These are phyloP conservation scores for Centropus bengalensis DNA, from an alignment of 2,113 vertebrate genomes.

Conservation along the genomic window DNA sequence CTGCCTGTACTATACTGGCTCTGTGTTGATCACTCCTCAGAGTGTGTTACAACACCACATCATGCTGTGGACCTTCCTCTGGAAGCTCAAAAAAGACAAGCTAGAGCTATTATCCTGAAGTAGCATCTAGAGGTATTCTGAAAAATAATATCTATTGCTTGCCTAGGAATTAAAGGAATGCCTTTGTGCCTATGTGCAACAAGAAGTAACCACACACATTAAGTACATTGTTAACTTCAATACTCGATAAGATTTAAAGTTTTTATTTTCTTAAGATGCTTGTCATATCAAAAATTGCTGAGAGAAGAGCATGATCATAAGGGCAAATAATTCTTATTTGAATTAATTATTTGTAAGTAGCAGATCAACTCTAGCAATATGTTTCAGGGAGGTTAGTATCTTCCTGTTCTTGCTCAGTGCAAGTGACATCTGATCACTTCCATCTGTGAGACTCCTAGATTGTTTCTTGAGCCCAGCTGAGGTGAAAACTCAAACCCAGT, in stretches of 20 bases:
- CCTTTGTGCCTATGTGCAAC: neutral
- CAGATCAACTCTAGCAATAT: constrained; percentile 8
- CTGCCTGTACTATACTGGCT: neutral
- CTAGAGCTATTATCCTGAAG: neutral
- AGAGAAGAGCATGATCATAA: neutral
- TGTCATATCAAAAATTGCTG: neutral
- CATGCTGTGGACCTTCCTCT: neutral
- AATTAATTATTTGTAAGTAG: constrained; percentile 3
- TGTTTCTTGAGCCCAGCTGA: constrained; percentile 35
- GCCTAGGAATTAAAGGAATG: neutral
- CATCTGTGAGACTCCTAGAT: constrained; percentile 22
- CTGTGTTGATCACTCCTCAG: neutral
- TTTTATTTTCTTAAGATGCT: neutral
- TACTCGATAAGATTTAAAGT: neutral
- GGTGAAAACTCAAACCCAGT: constrained; percentile 39
- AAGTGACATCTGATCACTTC: constrained; percentile 45
- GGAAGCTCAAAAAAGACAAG: neutral
- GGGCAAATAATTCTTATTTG: neutral
- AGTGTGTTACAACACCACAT: neutral
- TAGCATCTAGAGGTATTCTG: neutral
- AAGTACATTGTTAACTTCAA: neutral
- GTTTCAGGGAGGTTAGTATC: neutral
- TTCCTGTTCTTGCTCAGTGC: constrained; percentile 29
- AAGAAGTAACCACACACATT: rapidly evolving
- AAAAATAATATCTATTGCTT: neutral